Base-by-base conservation (phyloP, 2,113 vertebrate genomes). In the Callipepla californica region DNA sequence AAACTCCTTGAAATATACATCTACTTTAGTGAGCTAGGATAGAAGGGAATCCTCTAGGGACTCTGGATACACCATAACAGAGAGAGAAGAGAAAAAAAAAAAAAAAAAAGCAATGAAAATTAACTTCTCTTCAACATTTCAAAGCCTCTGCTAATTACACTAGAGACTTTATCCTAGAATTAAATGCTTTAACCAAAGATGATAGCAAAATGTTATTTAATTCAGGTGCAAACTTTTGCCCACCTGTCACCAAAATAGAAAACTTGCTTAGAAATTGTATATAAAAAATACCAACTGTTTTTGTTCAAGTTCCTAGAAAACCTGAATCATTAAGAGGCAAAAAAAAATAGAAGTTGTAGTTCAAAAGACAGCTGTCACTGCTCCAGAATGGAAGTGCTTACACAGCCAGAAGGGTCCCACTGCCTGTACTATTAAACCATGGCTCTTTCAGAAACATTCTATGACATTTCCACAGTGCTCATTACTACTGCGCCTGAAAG, bases 221-320 rank as follows among this genome's bases (percentile, higher is more conserved):
- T 32, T 48, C 70, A 86, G 0, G 73, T 36, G 23, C 88, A 83
- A 92, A 9, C 44, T 67, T 91, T 74, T 79, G 28, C 55, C 42
- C 69, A 87, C 34, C 51, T 80, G 51, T 28, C 44, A 72, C 20
- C 9, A 63, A 25, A 5, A 59, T n/a, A 80, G 11, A 8, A 78
- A 90, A 67, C 25, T 45, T n/a, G 8, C 23, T 66, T 47, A 5
- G 20, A 48, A 65, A 7, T 18, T 57, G 10, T 53, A 38, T 92
- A 77, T 80, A 38, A 80, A 84, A 55, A 11, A 13, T 28, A 91
- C 42, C 48, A 80, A 25, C 18, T 79, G 18, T 3, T 57, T 81
- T 90, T 89, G 15, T 75, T 72, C 36, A 89, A 84, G 48, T n/a
- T 85, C 81, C 91, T 50, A 78, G 53, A 94, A 89, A 30, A 92